Evolutionary conservation across 1,140 invertebrate genomes (phyloP).

Genomic region (Drosophila biarmipes): DNA sequence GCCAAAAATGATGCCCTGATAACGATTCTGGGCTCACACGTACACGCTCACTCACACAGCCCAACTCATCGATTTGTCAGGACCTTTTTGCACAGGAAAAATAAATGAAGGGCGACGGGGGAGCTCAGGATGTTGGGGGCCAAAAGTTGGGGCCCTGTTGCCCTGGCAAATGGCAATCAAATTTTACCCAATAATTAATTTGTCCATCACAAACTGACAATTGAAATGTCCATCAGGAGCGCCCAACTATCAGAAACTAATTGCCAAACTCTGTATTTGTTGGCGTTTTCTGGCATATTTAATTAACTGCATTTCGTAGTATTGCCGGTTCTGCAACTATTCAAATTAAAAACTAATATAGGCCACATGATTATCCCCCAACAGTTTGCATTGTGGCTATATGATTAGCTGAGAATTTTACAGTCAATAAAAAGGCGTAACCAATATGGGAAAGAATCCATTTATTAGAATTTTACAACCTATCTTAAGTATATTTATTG

Average conservation of each 20-base stretch:
- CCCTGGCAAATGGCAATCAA: constrained; percentile 39
- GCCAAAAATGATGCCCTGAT: constrained; percentile 48
- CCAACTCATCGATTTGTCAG: constrained; percentile 49
- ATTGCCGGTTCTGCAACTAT: not conserved
- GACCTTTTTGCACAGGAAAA: constrained; percentile 15
- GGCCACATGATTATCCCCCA: not conserved
- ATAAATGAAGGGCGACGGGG: not conserved
- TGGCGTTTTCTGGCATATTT: not conserved
- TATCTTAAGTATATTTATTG: too few relatives aligned
- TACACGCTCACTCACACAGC: constrained; percentile 20
- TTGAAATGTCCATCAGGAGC: constrained; percentile 29
- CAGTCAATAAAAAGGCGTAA: too few relatives aligned
- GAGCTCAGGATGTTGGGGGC: not conserved
- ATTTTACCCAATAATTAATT: constrained; percentile 47
- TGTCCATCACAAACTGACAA: constrained; percentile 43
- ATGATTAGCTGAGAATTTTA: too few relatives aligned
- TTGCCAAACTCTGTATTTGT: not conserved
- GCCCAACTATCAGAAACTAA: not conserved
- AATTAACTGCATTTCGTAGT: not conserved
- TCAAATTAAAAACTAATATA: not conserved
- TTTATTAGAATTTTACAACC: too few relatives aligned
- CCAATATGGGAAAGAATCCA: too few relatives aligned
- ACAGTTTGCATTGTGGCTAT: not conserved
- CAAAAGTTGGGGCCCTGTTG: constrained; percentile 20
- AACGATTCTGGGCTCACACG: constrained; percentile 33